Percentiles rank a stretch among this genome's conserved stretches.
These are phyloP conservation scores for Corella eumyota DNA, from an alignment of 23 tunicate species.

Conservation along the genomic window DNA sequence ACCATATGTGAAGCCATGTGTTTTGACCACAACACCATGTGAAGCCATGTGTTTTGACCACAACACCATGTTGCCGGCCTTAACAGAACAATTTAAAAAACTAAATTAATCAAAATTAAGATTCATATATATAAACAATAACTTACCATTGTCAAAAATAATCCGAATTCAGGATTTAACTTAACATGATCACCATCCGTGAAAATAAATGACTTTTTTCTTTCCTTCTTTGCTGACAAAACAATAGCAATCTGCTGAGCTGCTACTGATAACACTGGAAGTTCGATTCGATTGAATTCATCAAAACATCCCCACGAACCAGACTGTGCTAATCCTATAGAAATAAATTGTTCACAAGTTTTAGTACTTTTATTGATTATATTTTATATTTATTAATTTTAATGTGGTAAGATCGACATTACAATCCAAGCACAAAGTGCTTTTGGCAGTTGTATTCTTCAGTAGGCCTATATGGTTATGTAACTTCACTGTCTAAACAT, in stretches of 20 bases:
- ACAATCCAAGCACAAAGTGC: too few relatives aligned
- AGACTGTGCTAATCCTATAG: conserved; percentile 77
- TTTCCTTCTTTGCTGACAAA: conserved; percentile 72
- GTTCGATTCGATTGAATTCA: conserved; percentile 96
- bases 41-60: too few relatives aligned
- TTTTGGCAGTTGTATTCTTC: too few relatives aligned
- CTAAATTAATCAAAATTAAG: neutral
- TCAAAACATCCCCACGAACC: conserved; percentile 99
- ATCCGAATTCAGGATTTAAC: conserved; percentile 93
- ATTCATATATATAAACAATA: too few relatives aligned
- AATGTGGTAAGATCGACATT: neutral
- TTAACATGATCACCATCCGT: conserved; percentile 91
- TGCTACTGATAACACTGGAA: conserved; percentile 96
- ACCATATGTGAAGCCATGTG: too few relatives aligned
- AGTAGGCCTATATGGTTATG: too few relatives aligned
- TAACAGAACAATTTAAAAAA: neutral
- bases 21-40: too few relatives aligned
- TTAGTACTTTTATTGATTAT: too few relatives aligned
- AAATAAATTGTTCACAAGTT: neutral
- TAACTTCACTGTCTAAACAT: too few relatives aligned
- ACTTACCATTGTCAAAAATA: conserved; percentile 80
- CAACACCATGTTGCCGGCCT: too few relatives aligned
- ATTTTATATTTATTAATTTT: neutral
- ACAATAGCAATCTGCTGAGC: conserved; percentile 97
- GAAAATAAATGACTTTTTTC: conserved; percentile 77